phyloP scores from a whole-genome alignment of 2,888 invertebrate species.

The Trichopoda pennipes region DNA sequence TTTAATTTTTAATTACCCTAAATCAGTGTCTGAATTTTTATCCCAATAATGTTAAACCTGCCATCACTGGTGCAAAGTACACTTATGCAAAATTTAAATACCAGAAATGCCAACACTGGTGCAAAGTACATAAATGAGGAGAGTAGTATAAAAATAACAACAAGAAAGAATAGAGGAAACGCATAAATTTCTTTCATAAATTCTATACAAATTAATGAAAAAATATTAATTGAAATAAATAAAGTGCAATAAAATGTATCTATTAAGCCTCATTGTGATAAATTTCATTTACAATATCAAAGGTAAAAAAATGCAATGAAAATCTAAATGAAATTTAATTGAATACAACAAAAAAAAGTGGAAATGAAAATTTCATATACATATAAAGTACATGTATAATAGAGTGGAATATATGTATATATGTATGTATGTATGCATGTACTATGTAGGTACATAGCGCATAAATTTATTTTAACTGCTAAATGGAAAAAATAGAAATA shows the following conservation, averaged over 20 bases:
- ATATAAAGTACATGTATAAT: constrained; percentile 25
- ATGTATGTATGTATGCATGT: constrained; percentile 32
- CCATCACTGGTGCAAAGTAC: constrained; percentile 30
- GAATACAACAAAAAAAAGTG: constrained; percentile 68
- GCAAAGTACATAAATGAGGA: constrained; percentile 51
- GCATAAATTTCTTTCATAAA: constrained; percentile 47
- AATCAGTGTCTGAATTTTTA: too few relatives aligned
- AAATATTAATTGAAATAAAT: constrained; percentile 47
- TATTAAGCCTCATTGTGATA: constrained; percentile 77
- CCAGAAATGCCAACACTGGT: constrained; percentile 51
- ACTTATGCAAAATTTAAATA: constrained; percentile 15
- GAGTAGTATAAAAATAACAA: constrained; percentile 59
- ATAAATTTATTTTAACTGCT: constrained; percentile 36
- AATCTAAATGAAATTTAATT: constrained; percentile 58
- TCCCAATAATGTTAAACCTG: not conserved
- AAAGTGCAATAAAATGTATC: constrained; percentile 76
- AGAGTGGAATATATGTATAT: constrained; percentile 54
- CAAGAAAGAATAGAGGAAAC: constrained; percentile 47
- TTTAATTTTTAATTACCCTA: too few relatives aligned
- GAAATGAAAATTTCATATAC: constrained; percentile 68
- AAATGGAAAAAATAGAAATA: constrained; percentile 22
- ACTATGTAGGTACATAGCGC: constrained; percentile 41
- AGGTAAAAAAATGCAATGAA: constrained; percentile 74
- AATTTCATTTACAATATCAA: constrained; percentile 78
- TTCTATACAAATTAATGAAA: constrained; percentile 40